Percentiles rank a stretch among this genome's conserved stretches.
These are phyloP conservation scores for Zaprionus ghesquierei DNA, from an alignment of 1,140 invertebrate species.

Conservation along the genomic window DNA sequence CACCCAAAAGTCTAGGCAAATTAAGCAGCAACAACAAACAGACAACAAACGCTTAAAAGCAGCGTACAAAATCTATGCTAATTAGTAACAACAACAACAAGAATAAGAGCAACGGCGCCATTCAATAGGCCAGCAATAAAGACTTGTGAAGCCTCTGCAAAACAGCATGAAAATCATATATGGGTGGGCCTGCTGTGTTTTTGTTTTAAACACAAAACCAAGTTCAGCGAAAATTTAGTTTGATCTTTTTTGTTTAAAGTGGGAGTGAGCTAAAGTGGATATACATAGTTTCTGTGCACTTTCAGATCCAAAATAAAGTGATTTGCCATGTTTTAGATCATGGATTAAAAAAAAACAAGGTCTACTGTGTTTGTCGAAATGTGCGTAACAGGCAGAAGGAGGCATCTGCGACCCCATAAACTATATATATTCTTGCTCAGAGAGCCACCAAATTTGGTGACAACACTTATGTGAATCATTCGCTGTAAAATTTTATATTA, in stretches of 20 bases:
- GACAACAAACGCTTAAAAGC: conserved; percentile 26
- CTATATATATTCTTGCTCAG: too few relatives aligned
- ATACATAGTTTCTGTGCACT: not conserved
- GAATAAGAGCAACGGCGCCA: conserved; percentile 6
- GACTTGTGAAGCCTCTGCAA: conserved; percentile 7
- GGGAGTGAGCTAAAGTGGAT: not conserved
- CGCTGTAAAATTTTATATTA: too few relatives aligned
- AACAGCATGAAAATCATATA: not conserved
- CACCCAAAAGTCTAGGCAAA: conserved; percentile 26
- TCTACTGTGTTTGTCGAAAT: too few relatives aligned
- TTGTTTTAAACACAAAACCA: not conserved
- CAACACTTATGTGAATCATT: too few relatives aligned
- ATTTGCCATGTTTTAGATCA: too few relatives aligned
- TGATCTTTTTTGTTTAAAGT: not conserved
- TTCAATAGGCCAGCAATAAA: conserved; percentile 3
- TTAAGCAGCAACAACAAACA: conserved; percentile 17
- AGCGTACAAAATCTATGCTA: conserved; percentile 32
- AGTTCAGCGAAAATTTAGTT: not conserved
- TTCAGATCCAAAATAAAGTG: too few relatives aligned
- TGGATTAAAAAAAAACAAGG: too few relatives aligned
- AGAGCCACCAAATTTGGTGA: too few relatives aligned
- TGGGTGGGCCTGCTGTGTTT: not conserved
- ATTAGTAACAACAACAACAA: conserved; percentile 21
- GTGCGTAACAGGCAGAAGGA: too few relatives aligned
- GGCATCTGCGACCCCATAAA: too few relatives aligned